phyloP scores from a whole-genome alignment of 2,113 vertebrate species.

The Conger conger region DNA sequence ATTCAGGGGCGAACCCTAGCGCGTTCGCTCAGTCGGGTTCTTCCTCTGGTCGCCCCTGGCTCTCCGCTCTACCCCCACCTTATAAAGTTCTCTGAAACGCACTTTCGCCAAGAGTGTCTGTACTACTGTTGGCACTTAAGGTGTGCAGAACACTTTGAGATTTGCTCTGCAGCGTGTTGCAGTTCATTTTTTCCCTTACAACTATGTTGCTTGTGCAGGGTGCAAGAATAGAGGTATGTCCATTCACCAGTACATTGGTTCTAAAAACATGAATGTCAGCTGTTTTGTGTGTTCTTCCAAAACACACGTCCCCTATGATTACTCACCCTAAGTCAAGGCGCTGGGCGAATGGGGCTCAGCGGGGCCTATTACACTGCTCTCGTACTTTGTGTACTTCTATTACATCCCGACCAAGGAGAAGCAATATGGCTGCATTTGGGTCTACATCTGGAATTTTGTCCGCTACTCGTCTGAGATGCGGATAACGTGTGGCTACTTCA shows the following conservation, averaged over 20 bases:
- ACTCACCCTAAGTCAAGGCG: slow-evolving; percentile 22
- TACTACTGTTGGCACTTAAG: no score
- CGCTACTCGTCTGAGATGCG: background rate
- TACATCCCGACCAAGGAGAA: background rate
- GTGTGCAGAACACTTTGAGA: background rate
- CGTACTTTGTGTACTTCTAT: slow-evolving; percentile 6
- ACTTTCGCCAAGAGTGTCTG: background rate
- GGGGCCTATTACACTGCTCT: slow-evolving; percentile 6
- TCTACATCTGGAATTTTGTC: background rate
- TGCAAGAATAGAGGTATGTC: background rate
- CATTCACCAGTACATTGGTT: slow-evolving; percentile 17
- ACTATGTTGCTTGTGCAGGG: background rate
- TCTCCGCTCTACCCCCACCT: no score
- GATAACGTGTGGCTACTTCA: background rate
- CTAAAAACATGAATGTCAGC: background rate
- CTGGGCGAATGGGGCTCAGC: background rate
- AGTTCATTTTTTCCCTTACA: slow-evolving; percentile 1
- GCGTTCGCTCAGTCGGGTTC: no score
- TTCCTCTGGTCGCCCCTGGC: no score
- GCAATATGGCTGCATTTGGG: background rate
- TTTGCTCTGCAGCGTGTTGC: background rate
- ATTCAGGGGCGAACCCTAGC: no score
- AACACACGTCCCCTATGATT: slow-evolving; percentile 14
- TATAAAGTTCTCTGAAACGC: slow-evolving; percentile 13
- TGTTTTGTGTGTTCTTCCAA: background rate